Conservation (phyloP, 2,888 invertebrate species). For the Tenthredo amoena region DNA sequence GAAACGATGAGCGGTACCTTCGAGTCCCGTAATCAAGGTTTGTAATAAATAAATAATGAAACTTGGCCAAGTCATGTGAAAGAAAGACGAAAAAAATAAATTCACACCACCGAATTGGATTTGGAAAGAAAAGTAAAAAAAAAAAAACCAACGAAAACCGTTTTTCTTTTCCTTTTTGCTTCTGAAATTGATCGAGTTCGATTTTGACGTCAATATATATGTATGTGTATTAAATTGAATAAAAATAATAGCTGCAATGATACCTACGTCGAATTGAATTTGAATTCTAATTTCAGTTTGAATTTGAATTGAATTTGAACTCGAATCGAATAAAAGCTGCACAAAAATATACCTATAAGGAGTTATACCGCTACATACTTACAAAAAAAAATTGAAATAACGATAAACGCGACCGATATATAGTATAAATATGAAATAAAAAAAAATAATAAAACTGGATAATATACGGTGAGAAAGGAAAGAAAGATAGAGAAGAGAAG, state of each 20-base stretch:
- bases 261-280: background rate
- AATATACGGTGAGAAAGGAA: background rate
- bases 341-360: slow-evolving; percentile 12
- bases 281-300: background rate
- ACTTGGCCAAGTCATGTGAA: background rate
- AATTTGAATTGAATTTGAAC: background rate
- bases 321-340: background rate
- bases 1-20: background rate
- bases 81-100: background rate
- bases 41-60: background rate
- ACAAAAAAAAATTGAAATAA: background rate
- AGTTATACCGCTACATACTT: background rate
- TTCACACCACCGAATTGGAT: background rate
- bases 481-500: background rate
- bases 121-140: background rate
- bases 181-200: background rate
- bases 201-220: background rate
- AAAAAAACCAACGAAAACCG: background rate
- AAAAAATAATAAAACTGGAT: background rate
- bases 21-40: background rate
- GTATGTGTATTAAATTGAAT: background rate
- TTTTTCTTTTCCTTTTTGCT: background rate
- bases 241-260: background rate
- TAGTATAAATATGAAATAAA: background rate
- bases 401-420: background rate